Conservation (phyloP, 2,888 invertebrate species). For the Hartigia nigra region DNA sequence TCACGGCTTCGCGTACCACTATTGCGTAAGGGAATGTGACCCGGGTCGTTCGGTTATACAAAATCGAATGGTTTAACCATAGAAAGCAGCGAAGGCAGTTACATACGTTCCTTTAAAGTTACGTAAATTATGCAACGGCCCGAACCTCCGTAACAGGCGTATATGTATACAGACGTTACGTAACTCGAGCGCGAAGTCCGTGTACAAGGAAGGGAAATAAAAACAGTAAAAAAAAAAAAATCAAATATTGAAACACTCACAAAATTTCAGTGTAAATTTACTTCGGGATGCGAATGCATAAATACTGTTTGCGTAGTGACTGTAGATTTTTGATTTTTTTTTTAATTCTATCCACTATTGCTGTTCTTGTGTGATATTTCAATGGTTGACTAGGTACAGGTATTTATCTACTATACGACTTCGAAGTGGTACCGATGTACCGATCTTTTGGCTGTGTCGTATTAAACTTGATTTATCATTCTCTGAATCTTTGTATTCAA, state of each 20-base stretch:
- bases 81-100: not conserved
- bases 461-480: not conserved
- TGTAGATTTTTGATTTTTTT: not conserved
- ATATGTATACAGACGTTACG: not conserved
- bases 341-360: not conserved
- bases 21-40: not conserved
- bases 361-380: not conserved
- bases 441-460: not conserved
- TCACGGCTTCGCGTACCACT: not conserved
- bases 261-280: not conserved
- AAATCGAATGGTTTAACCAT: conserved; percentile 2
- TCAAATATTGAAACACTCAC: not conserved
- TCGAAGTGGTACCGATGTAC: not conserved
- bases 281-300: not conserved
- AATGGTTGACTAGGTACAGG: not conserved
- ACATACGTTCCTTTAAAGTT: conserved; percentile 19
- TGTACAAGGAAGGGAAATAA: not conserved
- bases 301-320: not conserved
- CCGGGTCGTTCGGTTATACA: not conserved
- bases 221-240: not conserved
- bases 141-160: conserved; percentile 8
- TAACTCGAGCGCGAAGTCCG: not conserved
- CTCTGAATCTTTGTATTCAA: not conserved
- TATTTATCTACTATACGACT: not conserved
- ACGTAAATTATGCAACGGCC: conserved; percentile 38